A percentile compares a stretch with the other conserved stretches of the same genome.
Conservation (phyloP, 2,888 invertebrate genomes). For the Glyphotaelius pellucidus region DNA sequence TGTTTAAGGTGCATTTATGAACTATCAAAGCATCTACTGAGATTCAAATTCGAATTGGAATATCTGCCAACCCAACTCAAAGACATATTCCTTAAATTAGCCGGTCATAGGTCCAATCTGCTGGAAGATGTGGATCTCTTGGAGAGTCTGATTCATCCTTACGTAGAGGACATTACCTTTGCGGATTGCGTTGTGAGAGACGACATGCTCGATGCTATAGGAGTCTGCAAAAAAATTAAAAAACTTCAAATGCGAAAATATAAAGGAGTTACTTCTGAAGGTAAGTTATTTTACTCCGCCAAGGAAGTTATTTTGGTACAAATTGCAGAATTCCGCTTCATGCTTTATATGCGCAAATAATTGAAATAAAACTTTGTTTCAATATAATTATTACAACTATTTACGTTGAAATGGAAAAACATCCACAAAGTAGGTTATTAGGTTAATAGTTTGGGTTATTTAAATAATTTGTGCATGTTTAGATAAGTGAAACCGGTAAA, state of each 20-base stretch:
- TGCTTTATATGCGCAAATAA: too few species aligned
- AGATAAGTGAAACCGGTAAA: too few species aligned
- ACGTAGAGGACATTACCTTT: slow-evolving; percentile 69
- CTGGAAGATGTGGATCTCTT: slow-evolving; percentile 64
- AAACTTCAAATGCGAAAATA: slow-evolving; percentile 25
- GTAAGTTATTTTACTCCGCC: not conserved
- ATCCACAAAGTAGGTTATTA: too few species aligned
- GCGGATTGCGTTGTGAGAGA: slow-evolving; percentile 69
- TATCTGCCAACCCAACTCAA: slow-evolving; percentile 49
- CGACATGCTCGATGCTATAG: slow-evolving; percentile 69
- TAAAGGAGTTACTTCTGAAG: slow-evolving; percentile 29
- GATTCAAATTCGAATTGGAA: slow-evolving; percentile 35
- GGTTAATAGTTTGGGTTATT: too few species aligned
- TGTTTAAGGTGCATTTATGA: slow-evolving; percentile 42
- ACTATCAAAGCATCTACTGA: slow-evolving; percentile 29
- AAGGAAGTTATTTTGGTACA: not conserved
- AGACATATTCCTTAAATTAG: slow-evolving; percentile 52
- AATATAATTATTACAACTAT: too few species aligned
- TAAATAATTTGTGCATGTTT: too few species aligned
- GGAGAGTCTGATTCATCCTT: slow-evolving; percentile 68
- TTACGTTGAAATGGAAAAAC: too few species aligned
- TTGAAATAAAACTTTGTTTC: too few species aligned
- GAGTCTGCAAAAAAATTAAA: slow-evolving; percentile 60
- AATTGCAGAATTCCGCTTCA: not conserved
- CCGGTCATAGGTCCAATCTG: slow-evolving; percentile 41